These are phyloP conservation scores for Ryuthela nishihirai DNA, from an alignment of 2,888 invertebrate genomes.

Conservation along the genomic window DNA sequence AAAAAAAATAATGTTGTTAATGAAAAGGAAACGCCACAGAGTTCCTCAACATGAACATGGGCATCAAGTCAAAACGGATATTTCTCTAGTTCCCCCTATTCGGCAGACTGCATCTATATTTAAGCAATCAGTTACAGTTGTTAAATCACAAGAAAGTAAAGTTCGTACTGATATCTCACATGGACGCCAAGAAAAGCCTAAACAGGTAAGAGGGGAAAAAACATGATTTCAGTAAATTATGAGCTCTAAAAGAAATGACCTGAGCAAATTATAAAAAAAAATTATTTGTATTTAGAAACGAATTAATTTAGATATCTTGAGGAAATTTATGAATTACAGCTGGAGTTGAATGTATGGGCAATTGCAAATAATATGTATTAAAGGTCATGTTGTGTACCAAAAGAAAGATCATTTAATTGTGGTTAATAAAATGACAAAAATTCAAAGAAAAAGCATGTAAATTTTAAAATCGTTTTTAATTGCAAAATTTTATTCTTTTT, in stretches of 20 bases:
- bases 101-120: constrained; percentile 97
- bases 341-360: no score
- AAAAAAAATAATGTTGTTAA: constrained; percentile 60
- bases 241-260: no score
- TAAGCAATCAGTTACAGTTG: constrained; percentile 96
- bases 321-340: no score
- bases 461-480: no score
- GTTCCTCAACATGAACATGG: constrained; percentile 66
- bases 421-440: no score
- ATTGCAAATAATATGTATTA: no score
- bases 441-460: no score
- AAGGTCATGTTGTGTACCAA: no score
- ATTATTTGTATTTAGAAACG: not conserved
- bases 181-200: constrained; percentile 68
- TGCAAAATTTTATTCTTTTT: no score
- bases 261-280: no score
- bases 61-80: constrained; percentile 76
- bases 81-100: constrained; percentile 88
- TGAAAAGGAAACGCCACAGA: constrained; percentile 67
- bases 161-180: constrained; percentile 87
- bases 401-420: no score
- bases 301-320: no score
- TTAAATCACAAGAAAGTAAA: constrained; percentile 75
- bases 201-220: constrained; percentile 28
- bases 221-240: not conserved